Conservation (phyloP, 2,113 vertebrate species). For the Psittacula cyanocephala region DNA sequence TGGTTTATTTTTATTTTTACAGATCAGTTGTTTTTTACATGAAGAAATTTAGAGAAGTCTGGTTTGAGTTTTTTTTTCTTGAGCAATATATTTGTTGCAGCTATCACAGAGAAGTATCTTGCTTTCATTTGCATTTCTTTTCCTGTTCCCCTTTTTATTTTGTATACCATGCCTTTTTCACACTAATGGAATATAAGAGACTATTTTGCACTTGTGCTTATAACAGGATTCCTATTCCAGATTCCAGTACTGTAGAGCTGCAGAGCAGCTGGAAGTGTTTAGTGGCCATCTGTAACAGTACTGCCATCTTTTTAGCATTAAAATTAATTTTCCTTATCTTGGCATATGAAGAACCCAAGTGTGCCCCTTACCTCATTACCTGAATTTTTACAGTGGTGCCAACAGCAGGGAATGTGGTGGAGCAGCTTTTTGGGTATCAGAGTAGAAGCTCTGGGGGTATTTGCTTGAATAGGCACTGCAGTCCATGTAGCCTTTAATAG, state of each 20-base stretch:
- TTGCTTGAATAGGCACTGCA: not conserved
- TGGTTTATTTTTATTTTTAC: too few relatives aligned
- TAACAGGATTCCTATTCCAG: slow-evolving; percentile 16
- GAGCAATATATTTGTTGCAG: not conserved
- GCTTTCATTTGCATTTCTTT: not conserved
- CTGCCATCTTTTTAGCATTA: slow-evolving; percentile 66
- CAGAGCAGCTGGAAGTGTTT: slow-evolving; percentile 68
- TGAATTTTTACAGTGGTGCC: slow-evolving; percentile 50
- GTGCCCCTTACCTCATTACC: slow-evolving; percentile 66
- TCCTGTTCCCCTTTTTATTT: not conserved
- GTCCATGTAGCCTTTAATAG: not conserved
- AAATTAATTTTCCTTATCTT: slow-evolving; percentile 75
- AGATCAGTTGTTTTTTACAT: not conserved
- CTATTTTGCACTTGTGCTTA: slow-evolving; percentile 13
- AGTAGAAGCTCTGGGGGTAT: not conserved
- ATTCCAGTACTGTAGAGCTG: slow-evolving; percentile 23
- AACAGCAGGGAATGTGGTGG: not conserved
- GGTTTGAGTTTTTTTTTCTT: fast-evolving
- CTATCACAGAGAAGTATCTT: not conserved
- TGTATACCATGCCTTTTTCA: not conserved
- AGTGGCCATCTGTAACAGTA: slow-evolving; percentile 50
- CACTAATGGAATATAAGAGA: not conserved
- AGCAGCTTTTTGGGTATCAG: slow-evolving; percentile 14
- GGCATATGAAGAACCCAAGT: slow-evolving; percentile 41
- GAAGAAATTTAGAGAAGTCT: not conserved